Conservation (phyloP, 1,140 invertebrate species). For the Tetraneura akinire region DNA sequence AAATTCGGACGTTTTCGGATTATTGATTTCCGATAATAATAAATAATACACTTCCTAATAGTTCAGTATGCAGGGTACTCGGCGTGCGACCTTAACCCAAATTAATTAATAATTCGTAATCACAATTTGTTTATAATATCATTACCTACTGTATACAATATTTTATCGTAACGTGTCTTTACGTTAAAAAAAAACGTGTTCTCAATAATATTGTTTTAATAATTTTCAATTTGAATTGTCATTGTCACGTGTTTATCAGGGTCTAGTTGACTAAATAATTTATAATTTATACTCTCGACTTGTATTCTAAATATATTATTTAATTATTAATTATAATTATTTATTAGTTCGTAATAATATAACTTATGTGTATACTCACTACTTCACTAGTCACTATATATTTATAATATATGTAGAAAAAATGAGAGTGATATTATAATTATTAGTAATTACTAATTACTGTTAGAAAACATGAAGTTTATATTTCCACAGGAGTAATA, state of each 20-base stretch:
- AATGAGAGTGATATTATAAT: no score
- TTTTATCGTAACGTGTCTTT: not conserved
- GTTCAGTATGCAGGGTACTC: not conserved
- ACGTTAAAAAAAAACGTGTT: not conserved
- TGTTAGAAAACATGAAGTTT: no score
- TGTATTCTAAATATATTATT: no score
- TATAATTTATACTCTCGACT: no score
- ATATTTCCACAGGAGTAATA: no score
- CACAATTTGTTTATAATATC: not conserved
- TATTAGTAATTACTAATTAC: no score
- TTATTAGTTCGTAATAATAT: no score
- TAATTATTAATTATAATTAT: no score
- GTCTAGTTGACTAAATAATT: not conserved
- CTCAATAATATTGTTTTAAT: not conserved
- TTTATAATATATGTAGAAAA: no score
- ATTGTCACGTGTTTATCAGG: not conserved
- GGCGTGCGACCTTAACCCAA: not conserved
- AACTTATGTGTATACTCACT: no score
- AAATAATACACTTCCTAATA: not conserved
- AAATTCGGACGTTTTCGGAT: not conserved
- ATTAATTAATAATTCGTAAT: not conserved
- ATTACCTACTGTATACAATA: not conserved
- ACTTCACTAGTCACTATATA: no score
- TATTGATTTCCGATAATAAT: constrained; percentile 10
- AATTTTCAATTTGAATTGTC: not conserved